Evolutionary conservation across 2,888 invertebrate genomes (phyloP).

Genomic region (Trissonchulus latispiculum): DNA sequence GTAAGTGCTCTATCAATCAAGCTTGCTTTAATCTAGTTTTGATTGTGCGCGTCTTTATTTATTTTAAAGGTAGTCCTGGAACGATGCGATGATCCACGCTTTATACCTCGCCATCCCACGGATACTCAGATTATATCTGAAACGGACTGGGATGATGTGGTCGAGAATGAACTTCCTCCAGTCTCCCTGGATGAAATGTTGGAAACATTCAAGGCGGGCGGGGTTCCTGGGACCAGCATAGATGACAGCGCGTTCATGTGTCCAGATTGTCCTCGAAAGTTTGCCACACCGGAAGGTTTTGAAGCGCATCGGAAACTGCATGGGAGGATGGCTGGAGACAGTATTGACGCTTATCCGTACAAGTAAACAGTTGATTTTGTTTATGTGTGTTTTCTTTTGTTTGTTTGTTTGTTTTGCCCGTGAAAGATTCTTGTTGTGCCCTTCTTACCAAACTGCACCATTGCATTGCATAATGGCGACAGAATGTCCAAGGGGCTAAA

Average conservation of each 20-base stretch:
- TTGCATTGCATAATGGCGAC: too few relatives aligned
- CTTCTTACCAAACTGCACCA: too few relatives aligned
- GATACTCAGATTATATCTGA: not conserved
- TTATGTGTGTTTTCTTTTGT: too few relatives aligned
- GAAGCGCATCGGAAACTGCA: conserved; percentile 2
- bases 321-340: not conserved
- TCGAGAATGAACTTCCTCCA: not conserved
- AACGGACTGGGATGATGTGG: not conserved
- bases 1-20: too few relatives aligned
- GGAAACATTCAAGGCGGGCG: not conserved
- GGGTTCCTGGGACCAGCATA: too few relatives aligned
- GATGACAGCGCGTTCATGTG: not conserved
- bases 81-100: not conserved
- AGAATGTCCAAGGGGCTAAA: too few relatives aligned
- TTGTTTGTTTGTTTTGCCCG: too few relatives aligned
- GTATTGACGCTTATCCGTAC: not conserved
- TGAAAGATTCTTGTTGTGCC: too few relatives aligned
- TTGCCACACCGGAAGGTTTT: conserved; percentile 1
- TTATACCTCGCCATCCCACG: not conserved
- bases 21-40: too few relatives aligned
- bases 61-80: not conserved
- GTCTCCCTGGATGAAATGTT: not conserved
- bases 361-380: too few relatives aligned
- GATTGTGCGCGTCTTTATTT: too few relatives aligned
- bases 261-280: conserved; percentile 13